A percentile compares a stretch with the other conserved stretches of the same genome.
Conservation (phyloP, 2,113 vertebrate genomes). For the Gallinago paraguaiae region DNA sequence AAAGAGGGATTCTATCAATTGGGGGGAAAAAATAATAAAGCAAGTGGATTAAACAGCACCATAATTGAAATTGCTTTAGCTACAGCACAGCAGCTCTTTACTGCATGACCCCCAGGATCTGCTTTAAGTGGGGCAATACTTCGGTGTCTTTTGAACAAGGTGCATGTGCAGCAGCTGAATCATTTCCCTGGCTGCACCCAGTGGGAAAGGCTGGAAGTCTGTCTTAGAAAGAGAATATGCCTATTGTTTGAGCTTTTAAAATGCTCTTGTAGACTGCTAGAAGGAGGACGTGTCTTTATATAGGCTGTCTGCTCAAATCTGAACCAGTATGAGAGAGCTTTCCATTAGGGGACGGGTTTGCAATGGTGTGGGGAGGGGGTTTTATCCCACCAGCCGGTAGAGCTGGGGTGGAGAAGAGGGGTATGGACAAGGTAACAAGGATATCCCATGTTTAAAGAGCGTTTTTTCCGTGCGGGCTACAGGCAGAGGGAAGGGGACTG, state of each 20-base stretch:
- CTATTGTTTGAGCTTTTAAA: background rate
- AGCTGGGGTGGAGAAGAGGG: background rate
- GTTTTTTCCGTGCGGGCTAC: background rate
- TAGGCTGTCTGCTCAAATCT: background rate
- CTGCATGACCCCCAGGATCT: background rate
- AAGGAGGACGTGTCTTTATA: background rate
- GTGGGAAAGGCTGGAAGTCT: background rate
- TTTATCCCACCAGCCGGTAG: background rate
- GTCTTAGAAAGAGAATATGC: background rate
- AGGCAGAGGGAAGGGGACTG: background rate
- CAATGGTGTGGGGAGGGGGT: background rate
- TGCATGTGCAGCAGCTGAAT: background rate
- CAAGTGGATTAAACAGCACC: background rate
- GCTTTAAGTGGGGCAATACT: background rate
- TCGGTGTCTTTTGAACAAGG: background rate
- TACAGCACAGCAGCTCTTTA: background rate
- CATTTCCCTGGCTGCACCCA: background rate
- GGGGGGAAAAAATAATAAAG: rapidly evolving
- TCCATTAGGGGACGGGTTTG: background rate
- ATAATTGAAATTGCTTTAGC: background rate
- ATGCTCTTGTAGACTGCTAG: background rate
- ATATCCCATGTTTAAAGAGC: background rate
- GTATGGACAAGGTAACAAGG: background rate
- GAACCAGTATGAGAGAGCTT: background rate
- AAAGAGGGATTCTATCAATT: background rate